Percentiles rank a stretch among this genome's conserved stretches.
phyloP scores from a whole-genome alignment of 2,113 vertebrate species.

The Dicerorhinus sumatrensis region DNA sequence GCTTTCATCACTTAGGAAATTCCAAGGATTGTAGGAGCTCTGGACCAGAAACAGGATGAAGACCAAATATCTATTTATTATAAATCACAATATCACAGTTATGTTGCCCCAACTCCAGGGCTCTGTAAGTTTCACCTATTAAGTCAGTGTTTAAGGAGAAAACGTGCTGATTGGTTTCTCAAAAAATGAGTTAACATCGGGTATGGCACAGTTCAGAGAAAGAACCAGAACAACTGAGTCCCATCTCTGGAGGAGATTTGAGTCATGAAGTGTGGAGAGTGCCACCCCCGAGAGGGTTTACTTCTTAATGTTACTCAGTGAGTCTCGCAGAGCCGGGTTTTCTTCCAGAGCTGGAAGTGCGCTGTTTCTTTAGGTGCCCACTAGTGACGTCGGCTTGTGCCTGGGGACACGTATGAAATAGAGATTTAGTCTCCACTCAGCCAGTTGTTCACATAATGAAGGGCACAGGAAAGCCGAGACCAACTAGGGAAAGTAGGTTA shows the following conservation, averaged over 20 bases:
- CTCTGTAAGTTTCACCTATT: not conserved
- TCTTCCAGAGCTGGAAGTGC: not conserved
- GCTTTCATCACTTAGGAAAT: not conserved
- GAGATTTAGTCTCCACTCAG: not conserved
- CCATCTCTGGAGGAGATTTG: not conserved
- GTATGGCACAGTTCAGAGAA: not conserved
- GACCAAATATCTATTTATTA: not conserved
- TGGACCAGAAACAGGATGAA: not conserved
- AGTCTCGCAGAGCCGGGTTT: not conserved
- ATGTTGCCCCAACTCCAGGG: not conserved
- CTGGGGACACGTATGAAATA: rapidly evolving
- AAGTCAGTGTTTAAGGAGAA: not conserved
- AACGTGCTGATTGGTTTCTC: not conserved
- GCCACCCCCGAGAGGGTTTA: not conserved
- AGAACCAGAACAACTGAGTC: not conserved
- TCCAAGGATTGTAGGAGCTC: not conserved
- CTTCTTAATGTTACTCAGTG: not conserved
- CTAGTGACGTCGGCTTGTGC: not conserved
- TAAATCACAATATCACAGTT: not conserved
- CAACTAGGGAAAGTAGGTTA: not conserved
- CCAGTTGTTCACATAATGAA: not conserved
- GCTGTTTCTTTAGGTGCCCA: not conserved
- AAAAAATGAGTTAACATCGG: not conserved
- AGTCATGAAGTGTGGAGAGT: not conserved
- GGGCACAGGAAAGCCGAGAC: not conserved